Base-by-base conservation (phyloP, 2,113 vertebrate genomes). In the Bombycilla garrulus region DNA sequence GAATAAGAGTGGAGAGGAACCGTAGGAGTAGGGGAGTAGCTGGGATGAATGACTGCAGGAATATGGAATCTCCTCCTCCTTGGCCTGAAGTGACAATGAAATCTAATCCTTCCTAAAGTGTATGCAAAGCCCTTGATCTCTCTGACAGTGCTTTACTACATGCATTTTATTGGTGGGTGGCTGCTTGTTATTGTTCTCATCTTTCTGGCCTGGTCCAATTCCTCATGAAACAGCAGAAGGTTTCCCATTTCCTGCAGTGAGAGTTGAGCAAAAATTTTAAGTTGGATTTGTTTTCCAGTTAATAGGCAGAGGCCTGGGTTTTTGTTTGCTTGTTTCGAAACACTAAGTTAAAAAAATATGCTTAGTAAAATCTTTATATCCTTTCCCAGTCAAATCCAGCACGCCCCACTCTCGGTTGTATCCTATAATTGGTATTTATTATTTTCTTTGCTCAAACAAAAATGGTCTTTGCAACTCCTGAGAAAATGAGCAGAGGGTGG, bases 91-190 rank as follows among this genome's bases (percentile, higher is more conserved):
- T 88, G 76, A 91, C 85, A 82, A 90, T 80, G 87, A 94, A 93
- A 97, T 90, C 9, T 23, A 95, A 91, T 80, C 87, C 81, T 90
- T 95, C 85, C 90, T 86, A 61, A 90, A 92, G 78, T 38, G 23
- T 40, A 71, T 45, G 65, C 67, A 90, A 72, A 91, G 62, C 79
- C 58, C 91, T 94, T 95, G 91, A 86, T 95, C 81, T 82, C 58
- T 72, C 66, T 82, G 58, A 80, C 66, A 85, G 67, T 51, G 25
- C 73, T 89, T 89, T 70, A 85, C 81, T 84, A n/a, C 70, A 35
- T n/a, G 38, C 24, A 15, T 92, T 94, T 90, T 90, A 82, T 53
- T 95, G 81, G 74, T 29, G 40, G 54, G 78, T 94, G 81, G 50
- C 42, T 94, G 88, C 86, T 81, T 56, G 19, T 66, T 88, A 65